Conservation (phyloP, 2,113 vertebrate genomes). For the Riparia riparia region DNA sequence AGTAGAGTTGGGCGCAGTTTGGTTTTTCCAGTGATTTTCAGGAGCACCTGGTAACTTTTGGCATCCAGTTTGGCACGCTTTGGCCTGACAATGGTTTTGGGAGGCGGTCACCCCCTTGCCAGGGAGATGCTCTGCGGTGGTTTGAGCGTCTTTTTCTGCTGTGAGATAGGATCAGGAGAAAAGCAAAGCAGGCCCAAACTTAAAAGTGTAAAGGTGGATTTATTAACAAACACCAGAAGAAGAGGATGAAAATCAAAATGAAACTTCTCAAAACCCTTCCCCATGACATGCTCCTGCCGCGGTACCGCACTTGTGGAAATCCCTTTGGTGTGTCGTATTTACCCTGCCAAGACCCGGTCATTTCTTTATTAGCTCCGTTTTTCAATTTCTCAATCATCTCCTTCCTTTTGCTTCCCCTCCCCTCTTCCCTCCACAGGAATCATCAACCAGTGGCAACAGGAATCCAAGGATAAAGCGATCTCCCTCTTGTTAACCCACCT, state of each 20-base stretch:
- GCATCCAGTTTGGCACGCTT: not conserved
- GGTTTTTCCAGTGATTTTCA: not conserved
- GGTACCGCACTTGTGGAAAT: rapidly evolving
- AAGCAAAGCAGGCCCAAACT: not conserved
- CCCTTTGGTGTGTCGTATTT: not conserved
- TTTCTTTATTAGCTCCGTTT: slow-evolving; percentile 19
- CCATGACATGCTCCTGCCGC: not conserved
- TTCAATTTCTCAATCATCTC: not conserved
- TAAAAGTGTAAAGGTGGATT: not conserved
- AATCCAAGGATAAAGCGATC: slow-evolving; percentile 96
- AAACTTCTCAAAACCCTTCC: not conserved
- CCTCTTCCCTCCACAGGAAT: slow-evolving; percentile 76
- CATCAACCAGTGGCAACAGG: slow-evolving; percentile 96
- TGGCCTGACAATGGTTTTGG: rapidly evolving
- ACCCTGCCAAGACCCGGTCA: not conserved
- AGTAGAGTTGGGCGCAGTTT: not conserved
- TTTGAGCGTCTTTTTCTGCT: not conserved
- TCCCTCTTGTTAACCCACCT: slow-evolving; percentile 94
- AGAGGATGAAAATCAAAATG: not conserved
- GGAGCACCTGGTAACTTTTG: not conserved
- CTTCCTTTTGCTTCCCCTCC: too few species aligned
- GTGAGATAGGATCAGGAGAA: not conserved
- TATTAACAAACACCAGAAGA: not conserved
- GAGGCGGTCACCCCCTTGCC: too few species aligned
- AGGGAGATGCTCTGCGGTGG: not conserved